Evolutionary conservation across 2,113 vertebrate genomes (phyloP).

Genomic region (Hippocampus abdominalis): DNA sequence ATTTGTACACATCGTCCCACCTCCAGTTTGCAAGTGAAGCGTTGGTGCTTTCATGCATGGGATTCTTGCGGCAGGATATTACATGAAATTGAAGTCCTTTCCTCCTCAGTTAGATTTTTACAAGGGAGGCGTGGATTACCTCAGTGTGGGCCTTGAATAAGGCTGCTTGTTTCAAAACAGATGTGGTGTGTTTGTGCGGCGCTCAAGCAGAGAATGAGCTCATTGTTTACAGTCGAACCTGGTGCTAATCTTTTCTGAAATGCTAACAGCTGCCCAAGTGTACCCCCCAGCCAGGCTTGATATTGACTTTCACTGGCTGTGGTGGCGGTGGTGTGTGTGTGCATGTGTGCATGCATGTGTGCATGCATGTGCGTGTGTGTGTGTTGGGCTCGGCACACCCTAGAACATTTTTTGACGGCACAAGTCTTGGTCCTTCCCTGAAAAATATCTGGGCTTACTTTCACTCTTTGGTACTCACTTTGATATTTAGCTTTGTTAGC

Average conservation of each 20-base stretch:
- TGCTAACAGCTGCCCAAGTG: slow-evolving; percentile 69
- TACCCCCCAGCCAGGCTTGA: slow-evolving; percentile 43
- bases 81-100: slow-evolving; percentile 24
- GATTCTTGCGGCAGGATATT: slow-evolving; percentile 9
- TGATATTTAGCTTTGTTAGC: not conserved
- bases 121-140: slow-evolving; percentile 47
- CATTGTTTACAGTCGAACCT: slow-evolving; percentile 73
- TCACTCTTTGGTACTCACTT: not conserved
- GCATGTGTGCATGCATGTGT: slow-evolving; percentile 12
- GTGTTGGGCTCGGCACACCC: slow-evolving; percentile 32
- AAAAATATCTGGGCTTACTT: not conserved
- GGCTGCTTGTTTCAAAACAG: slow-evolving; percentile 68
- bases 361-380: slow-evolving; percentile 10
- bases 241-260: slow-evolving; percentile 72
- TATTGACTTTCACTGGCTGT: slow-evolving; percentile 12
- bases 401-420: slow-evolving; percentile 20
- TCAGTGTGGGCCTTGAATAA: slow-evolving; percentile 63
- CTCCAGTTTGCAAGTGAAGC: not conserved
- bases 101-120: slow-evolving; percentile 35
- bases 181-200: slow-evolving; percentile 58
- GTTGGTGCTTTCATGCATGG: not conserved
- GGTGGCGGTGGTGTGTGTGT: not conserved
- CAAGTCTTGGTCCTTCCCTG: not conserved
- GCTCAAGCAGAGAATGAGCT: slow-evolving; percentile 67
- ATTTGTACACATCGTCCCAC: not conserved